These are phyloP conservation scores for Lonchura striata DNA, from an alignment of 2,113 vertebrate species.

Conservation along the genomic window DNA sequence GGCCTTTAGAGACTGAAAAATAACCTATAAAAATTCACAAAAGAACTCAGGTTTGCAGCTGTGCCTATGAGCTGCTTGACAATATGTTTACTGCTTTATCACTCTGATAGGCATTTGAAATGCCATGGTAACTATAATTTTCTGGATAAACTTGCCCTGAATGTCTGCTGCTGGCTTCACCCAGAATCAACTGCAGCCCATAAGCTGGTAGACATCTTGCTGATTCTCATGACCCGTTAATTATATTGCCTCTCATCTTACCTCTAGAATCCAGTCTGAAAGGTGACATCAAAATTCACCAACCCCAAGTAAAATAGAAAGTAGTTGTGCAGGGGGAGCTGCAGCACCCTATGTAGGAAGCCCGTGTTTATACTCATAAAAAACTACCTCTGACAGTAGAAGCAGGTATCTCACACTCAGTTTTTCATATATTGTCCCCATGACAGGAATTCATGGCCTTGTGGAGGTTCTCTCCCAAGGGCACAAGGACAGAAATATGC, in stretches of 20 bases:
- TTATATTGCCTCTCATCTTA: not conserved
- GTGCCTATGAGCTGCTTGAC: not conserved
- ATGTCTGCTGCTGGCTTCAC: not conserved
- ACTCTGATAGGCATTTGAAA: constrained; percentile 3
- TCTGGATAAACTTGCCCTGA: not conserved
- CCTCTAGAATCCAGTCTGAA: not conserved
- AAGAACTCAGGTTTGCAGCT: not conserved
- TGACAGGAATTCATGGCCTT: not conserved
- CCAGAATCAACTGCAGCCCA: not conserved
- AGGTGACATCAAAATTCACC: not conserved
- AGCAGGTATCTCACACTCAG: not conserved
- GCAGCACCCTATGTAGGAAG: not conserved
- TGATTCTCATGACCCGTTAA: not conserved
- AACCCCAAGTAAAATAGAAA: not conserved
- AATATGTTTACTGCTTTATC: not conserved
- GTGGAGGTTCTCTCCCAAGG: not conserved
- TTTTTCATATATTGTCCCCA: not conserved
- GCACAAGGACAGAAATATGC: not conserved
- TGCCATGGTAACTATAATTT: constrained; percentile 8
- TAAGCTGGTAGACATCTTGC: not conserved
- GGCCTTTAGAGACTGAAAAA: constrained; percentile 15
- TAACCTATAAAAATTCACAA: not conserved
- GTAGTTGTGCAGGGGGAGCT: not conserved
- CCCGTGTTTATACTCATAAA: not conserved
- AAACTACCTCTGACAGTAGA: not conserved